Evolutionary conservation across 2,888 invertebrate genomes (phyloP).

Genomic region (Blastobasis lacticolella): DNA sequence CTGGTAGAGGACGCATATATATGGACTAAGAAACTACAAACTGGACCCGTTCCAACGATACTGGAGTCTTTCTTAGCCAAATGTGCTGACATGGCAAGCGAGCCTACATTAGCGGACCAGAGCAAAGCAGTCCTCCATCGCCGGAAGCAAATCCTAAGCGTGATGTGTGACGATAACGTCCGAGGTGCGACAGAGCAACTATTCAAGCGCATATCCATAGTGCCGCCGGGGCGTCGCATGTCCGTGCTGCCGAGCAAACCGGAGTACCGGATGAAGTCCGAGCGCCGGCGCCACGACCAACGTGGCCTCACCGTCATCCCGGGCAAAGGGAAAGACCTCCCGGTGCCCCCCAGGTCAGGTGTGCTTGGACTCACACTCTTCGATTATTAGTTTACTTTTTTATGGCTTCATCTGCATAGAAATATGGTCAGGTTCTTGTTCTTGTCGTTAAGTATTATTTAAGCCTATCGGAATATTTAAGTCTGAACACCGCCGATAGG

Average conservation of each 20-base stretch:
- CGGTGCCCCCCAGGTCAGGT: constrained; percentile 39
- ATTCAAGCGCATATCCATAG: constrained; percentile 58
- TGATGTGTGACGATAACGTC: constrained; percentile 42
- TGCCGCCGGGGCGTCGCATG: constrained; percentile 52
- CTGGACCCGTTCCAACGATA: constrained; percentile 38
- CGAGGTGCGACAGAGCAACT: constrained; percentile 48
- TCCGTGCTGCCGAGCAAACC: constrained; percentile 51
- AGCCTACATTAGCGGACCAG: constrained; percentile 47
- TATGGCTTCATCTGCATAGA: too few relatives aligned
- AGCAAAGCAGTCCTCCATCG: constrained; percentile 50
- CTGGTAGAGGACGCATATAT: constrained; percentile 60
- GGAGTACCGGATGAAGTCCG: constrained; percentile 22
- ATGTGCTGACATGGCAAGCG: constrained; percentile 53
- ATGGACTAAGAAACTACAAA: constrained; percentile 49
- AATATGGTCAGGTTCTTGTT: too few relatives aligned
- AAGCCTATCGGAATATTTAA: too few relatives aligned
- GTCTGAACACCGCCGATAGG: too few relatives aligned
- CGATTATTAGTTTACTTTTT: constrained; percentile 33
- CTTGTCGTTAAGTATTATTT: too few relatives aligned
- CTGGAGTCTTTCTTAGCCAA: constrained; percentile 55
- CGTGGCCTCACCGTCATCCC: constrained; percentile 53
- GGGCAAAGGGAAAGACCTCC: constrained; percentile 43
- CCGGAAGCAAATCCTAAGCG: constrained; percentile 42
- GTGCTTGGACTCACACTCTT: constrained; percentile 52
- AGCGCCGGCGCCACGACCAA: constrained; percentile 44